Base-by-base conservation (phyloP, 2,113 vertebrate genomes). In the Otolemur garnettii region DNA sequence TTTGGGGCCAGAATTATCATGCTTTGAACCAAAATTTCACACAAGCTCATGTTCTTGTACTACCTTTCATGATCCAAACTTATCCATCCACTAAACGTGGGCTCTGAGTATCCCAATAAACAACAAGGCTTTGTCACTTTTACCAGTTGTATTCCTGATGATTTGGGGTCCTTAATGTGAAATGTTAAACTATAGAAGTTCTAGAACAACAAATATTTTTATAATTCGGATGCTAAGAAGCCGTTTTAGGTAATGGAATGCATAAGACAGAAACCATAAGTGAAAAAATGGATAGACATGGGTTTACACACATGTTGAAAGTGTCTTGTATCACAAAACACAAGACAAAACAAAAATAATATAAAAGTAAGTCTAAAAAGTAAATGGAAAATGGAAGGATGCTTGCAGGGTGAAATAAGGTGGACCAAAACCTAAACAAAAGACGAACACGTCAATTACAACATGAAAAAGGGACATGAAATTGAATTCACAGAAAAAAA, bases 401-500 rank as follows among this genome's bases (percentile, higher is more conserved):
- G 38, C 59, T 90, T 62, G 22, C 4, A 50, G 66, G 57, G 72
- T 93, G 33, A 93, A 80, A 85, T 33, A 45, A 53, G 15, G 78
- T 33, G 60, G 42, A 62, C 10, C 30, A 55, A 81, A 64, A 11
- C 19, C 50, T 55, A 72, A 74, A 89, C 11, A 72, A 79, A 66
- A 66, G 13, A 57, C 12, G 77, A 88, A 24, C 7, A 53, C 13
- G 21, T 59, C 71, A 55, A 19, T 69, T 83, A 57, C 72, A 79
- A 57, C 50, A 53, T 30, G 6, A 2, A 45, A 15, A 86, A 86
- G 75, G 11, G 26, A 38, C 53, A 86, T 10, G 22, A 85, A 74
- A 66, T 38, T 90, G 35, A 90, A 90, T 85, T 89, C 45, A 74
- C 30, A 79, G 15, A 84, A n/a, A 87, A 38, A 83, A 94, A 68